Conservation (phyloP, 2,797 vertebrate species). For the Decapterus maruadsi region DNA sequence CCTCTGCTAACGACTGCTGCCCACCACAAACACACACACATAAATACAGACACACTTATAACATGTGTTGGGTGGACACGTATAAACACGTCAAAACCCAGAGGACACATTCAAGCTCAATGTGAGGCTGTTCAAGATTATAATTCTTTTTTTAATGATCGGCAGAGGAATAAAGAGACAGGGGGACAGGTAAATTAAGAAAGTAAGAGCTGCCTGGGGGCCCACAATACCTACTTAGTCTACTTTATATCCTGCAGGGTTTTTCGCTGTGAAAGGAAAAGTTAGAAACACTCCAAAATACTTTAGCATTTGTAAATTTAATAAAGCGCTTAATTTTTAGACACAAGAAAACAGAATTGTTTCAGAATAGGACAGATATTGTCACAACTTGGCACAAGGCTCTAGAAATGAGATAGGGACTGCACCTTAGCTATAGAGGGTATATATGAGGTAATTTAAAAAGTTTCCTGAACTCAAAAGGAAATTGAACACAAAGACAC, state of each 20-base stretch:
- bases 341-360: too few relatives aligned
- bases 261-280: slow-evolving; percentile 3
- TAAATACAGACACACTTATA: slow-evolving; percentile 32
- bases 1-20: slow-evolving; percentile 64
- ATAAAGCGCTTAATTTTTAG: background rate
- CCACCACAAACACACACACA: slow-evolving; percentile 20
- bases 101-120: slow-evolving; percentile 57
- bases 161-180: slow-evolving; percentile 16
- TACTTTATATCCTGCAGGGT: slow-evolving; percentile 1
- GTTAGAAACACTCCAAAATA: background rate
- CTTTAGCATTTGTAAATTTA: background rate
- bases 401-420: too few relatives aligned
- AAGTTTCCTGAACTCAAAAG: too few relatives aligned
- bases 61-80: slow-evolving; percentile 31
- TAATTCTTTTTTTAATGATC: slow-evolving; percentile 62
- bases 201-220: slow-evolving; percentile 41
- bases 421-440: too few relatives aligned
- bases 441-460: too few relatives aligned
- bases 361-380: too few relatives aligned
- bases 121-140: slow-evolving; percentile 42
- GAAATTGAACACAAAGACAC: too few relatives aligned
- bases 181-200: slow-evolving; percentile 30
- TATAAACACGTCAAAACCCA: slow-evolving; percentile 61
- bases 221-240: slow-evolving; percentile 9
- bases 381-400: too few relatives aligned